Evolutionary conservation across 2,113 vertebrate genomes (phyloP).

Genomic region (Anas platyrhynchos): DNA sequence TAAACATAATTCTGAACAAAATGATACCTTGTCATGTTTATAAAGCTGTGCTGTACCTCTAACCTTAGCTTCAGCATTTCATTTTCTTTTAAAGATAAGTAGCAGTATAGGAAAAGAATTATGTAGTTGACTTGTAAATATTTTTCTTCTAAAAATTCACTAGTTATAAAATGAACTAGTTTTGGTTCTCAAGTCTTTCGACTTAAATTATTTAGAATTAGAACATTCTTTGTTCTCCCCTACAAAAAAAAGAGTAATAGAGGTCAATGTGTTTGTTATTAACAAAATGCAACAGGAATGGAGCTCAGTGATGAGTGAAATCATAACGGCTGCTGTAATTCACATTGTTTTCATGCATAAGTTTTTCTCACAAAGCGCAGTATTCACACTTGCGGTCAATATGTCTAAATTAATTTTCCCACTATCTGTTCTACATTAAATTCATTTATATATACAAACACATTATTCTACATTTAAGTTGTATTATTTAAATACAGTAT

Average conservation of each 20-base stretch:
- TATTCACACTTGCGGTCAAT: not conserved
- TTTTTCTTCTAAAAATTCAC: not conserved
- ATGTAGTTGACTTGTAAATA: not conserved
- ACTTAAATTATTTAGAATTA: not conserved
- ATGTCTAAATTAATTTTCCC: not conserved
- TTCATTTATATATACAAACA: not conserved
- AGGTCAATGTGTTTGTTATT: no score
- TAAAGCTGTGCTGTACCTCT: not conserved
- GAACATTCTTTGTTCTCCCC: not conserved
- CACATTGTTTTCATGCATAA: not conserved
- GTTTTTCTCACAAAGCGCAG: not conserved
- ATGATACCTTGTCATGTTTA: accelerated
- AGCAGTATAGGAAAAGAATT: not conserved
- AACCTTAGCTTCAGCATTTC: not conserved
- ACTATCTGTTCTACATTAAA: not conserved
- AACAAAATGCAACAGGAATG: not conserved
- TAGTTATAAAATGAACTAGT: not conserved
- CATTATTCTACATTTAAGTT: not conserved
- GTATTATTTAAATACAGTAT: not conserved
- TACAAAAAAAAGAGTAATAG: not conserved
- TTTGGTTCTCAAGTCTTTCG: not conserved
- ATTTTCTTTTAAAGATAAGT: not conserved
- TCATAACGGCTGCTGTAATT: not conserved
- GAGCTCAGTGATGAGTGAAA: not conserved
- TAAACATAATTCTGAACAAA: not conserved